A percentile compares a stretch with the other conserved stretches of the same genome.
phyloP scores from a whole-genome alignment of 2,113 vertebrate species.

The Amia ocellicauda region DNA sequence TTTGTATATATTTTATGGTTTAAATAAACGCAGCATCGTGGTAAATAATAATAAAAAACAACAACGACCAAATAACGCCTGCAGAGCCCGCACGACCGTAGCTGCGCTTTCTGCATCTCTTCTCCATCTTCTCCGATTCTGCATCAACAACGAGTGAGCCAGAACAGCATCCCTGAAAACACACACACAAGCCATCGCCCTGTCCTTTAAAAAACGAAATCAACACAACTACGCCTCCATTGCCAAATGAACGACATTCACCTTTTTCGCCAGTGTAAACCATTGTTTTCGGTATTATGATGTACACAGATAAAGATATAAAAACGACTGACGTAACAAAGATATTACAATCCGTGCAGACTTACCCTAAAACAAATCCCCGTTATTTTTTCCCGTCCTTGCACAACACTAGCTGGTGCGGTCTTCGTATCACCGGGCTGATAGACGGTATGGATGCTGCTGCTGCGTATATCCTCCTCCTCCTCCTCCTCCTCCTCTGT shows the following conservation, averaged over 20 bases:
- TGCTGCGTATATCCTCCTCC: conserved; percentile 22
- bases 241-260: no score
- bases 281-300: no score
- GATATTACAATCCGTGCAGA: background rate
- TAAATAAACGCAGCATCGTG: no score
- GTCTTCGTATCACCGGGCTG: background rate
- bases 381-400: background rate
- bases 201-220: no score
- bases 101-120: background rate
- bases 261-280: no score
- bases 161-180: background rate
- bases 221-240: no score
- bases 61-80: no score
- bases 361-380: conserved; percentile 6
- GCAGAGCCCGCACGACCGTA: no score
- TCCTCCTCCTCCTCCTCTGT: conserved; percentile 26
- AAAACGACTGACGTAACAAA: no score
- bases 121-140: conserved; percentile 14
- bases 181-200: background rate
- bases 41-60: no score
- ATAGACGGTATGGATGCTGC: conserved; percentile 31
- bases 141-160: conserved; percentile 7
- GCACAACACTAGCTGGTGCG: background rate
- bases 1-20: no score
- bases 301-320: no score